These are phyloP conservation scores for Archocentrus centrarchus DNA, from an alignment of 2,113 vertebrate genomes.

Conservation along the genomic window DNA sequence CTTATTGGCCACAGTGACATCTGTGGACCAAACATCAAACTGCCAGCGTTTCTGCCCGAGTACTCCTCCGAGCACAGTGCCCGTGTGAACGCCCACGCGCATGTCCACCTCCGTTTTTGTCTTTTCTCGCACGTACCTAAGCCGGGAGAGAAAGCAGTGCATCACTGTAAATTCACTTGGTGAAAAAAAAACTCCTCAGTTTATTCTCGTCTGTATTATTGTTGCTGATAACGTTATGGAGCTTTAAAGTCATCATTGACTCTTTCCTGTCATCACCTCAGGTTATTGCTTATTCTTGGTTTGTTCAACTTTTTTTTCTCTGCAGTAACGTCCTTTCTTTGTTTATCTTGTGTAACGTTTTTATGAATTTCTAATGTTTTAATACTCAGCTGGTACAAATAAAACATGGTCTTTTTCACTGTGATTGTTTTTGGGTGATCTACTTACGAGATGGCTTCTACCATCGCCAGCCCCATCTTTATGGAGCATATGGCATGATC, in stretches of 20 bases:
- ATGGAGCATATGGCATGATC: constrained; percentile 95
- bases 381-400: not conserved
- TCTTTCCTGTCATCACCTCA: not conserved
- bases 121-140: constrained; percentile 92
- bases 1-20: constrained; percentile 96
- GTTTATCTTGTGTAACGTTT: not conserved
- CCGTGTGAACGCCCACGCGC: constrained; percentile 95
- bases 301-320: not conserved
- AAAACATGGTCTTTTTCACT: not conserved
- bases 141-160: not conserved
- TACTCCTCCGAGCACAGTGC: constrained; percentile 93
- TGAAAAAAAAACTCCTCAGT: no score
- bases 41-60: constrained; percentile 98
- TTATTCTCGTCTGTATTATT: no score
- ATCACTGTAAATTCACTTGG: accelerated
- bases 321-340: not conserved
- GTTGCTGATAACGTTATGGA: not conserved
- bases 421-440: not conserved
- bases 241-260: not conserved
- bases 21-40: constrained; percentile 97
- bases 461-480: constrained; percentile 95
- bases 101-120: constrained; percentile 94
- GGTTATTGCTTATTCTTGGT: no score
- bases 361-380: not conserved
- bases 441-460: constrained; percentile 94